A percentile compares a stretch with the other conserved stretches of the same genome.
These are phyloP conservation scores for Physocephala rufipes DNA, from an alignment of 2,888 invertebrate genomes.

Conservation along the genomic window DNA sequence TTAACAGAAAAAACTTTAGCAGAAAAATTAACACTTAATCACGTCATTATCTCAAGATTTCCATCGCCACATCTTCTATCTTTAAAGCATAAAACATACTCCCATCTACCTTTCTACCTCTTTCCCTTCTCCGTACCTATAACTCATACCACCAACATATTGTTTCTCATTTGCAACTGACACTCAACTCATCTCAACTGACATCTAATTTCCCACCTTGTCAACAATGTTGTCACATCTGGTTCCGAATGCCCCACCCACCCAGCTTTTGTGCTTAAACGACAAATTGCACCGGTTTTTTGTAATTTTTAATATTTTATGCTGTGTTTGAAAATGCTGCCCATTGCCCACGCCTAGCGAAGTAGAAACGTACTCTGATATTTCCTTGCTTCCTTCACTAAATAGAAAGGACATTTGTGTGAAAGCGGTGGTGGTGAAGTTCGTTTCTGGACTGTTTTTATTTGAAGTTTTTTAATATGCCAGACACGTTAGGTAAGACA, in stretches of 20 bases:
- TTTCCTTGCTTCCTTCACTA: not conserved
- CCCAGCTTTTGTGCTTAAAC: constrained; percentile 4
- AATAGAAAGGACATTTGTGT: not conserved
- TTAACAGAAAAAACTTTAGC: too few species aligned
- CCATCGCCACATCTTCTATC: too few species aligned
- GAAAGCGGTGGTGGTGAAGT: not conserved
- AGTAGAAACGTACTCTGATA: not conserved
- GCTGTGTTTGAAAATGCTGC: not conserved
- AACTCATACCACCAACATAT: not conserved
- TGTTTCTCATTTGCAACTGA: constrained; percentile 38
- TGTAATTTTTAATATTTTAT: constrained; percentile 31
- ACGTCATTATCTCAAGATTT: too few species aligned
- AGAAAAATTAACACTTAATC: too few species aligned
- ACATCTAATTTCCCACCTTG: constrained; percentile 49
- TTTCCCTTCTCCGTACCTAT: too few species aligned
- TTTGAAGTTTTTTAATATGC: constrained; percentile 40
- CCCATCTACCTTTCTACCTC: too few species aligned
- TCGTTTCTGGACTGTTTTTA: constrained; percentile 1
- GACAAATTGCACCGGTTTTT: constrained; percentile 21
- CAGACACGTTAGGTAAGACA: constrained; percentile 53
- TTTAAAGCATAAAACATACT: too few species aligned
- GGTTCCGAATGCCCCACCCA: constrained; percentile 40
- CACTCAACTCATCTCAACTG: constrained; percentile 44
- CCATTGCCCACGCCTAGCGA: not conserved
- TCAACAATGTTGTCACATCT: constrained; percentile 33